These are phyloP conservation scores for Eriocheir sinensis DNA, from an alignment of 1,140 invertebrate genomes.

Conservation along the genomic window DNA sequence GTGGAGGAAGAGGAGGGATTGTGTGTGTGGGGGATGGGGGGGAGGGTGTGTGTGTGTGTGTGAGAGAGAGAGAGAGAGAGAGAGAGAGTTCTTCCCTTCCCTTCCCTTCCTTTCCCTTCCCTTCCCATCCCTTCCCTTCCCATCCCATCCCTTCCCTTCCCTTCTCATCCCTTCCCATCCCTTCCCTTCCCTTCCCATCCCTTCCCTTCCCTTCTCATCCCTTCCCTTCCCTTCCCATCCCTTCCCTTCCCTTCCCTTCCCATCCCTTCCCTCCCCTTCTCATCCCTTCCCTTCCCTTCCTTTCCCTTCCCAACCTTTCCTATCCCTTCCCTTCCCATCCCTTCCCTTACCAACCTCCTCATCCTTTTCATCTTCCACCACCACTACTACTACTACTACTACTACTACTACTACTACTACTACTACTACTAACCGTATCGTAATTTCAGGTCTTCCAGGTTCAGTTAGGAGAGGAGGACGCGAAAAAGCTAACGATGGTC, in stretches of 20 bases:
- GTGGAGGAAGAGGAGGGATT: neutral
- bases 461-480: neutral
- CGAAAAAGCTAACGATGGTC: conserved; percentile 9
- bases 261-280: conserved; percentile 15
- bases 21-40: neutral
- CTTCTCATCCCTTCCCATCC: neutral
- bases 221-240: neutral
- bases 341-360: neutral
- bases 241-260: neutral
- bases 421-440: neutral
- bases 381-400: neutral
- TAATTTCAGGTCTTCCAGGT: conserved; percentile 31
- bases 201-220: neutral
- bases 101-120: too few relatives aligned
- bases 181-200: neutral
- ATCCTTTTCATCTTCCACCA: neutral
- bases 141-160: neutral
- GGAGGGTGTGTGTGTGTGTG: neutral
- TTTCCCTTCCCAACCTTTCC: neutral
- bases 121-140: too few relatives aligned
- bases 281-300: neutral
- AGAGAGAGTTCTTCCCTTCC: too few relatives aligned
- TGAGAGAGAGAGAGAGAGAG: too few relatives aligned
- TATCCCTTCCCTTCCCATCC: neutral
- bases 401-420: neutral